Evolutionary conservation across 2,888 invertebrate genomes (phyloP), one percentile per base, ranked within the genome.

Genomic region (Acronicta alni): DNA sequence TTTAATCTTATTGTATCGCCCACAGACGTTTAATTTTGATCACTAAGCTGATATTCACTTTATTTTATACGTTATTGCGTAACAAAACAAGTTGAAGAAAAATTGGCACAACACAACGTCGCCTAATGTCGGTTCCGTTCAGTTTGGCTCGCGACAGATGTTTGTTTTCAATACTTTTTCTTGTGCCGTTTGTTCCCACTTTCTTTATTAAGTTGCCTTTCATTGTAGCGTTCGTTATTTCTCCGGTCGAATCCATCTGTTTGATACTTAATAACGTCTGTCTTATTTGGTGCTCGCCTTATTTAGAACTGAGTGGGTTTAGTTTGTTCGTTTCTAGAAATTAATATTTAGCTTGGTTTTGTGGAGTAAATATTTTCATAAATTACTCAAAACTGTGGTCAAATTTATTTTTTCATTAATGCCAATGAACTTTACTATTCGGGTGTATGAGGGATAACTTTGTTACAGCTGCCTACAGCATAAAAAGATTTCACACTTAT

Each of bases 101-200:
- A 42, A 48, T 42, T 30, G 43, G 30, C 54, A 18, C 66, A 67
- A 48, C 47, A 54, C 14, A 48, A 32, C 43, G 41, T 52, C 61
- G 44, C 61, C 41, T 72, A 52, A 67, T 67, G 55, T 60, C 18
- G 68, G 47, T 42, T 55, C 48, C 54, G 38, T 68, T 68, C 48
- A 67, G 68, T 72, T 68, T 59, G 55, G 52, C 62, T 67, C 56
- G 75, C 80, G 75, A 77, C 85, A 84, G 80, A 79, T 84, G 85
- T 81, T 79, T 77, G 75, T 71, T 75, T 80, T 76, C 78, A 74
- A 80, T 80, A 77, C 67, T 61, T 55, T 69, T 70, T 64, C 55
- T 57, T 54, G 48, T 56, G 64, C 63, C 73, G 68, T 79, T 83
- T 76, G 71, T 71, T 77, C 67, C 58, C 55, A 64, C 57, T 57